A percentile compares a stretch with the other conserved stretches of the same genome.
Evolutionary conservation across 1,140 invertebrate genomes (phyloP).

Genomic region (Chlorops oryzae): DNA sequence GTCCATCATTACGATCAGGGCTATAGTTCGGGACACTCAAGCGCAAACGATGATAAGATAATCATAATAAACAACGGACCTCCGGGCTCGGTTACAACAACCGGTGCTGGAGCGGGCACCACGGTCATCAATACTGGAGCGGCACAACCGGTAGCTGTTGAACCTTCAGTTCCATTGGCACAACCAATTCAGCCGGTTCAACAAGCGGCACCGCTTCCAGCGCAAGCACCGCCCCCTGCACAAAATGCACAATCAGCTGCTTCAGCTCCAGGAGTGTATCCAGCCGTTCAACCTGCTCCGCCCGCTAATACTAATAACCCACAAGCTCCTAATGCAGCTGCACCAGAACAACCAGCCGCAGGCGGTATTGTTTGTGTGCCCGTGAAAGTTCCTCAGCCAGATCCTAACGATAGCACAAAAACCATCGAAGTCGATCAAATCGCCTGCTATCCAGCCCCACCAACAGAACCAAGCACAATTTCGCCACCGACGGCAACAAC

Average conservation of each 20-base stretch:
- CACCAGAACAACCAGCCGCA: conserved; percentile 20
- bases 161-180: conserved; percentile 11
- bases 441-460: conserved; percentile 41
- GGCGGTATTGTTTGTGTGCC: conserved; percentile 39
- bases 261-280: conserved; percentile 41
- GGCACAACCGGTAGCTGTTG: conserved; percentile 45
- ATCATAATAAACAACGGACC: conserved; percentile 45
- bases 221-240: conserved; percentile 14
- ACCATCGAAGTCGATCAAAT: conserved; percentile 41
- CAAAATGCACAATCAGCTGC: conserved; percentile 34
- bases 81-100: conserved; percentile 38
- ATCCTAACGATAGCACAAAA: conserved; percentile 38
- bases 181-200: conserved; percentile 49
- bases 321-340: conserved; percentile 16
- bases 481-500: no score
- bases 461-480: conserved; percentile 29
- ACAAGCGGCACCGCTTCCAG: conserved; percentile 17
- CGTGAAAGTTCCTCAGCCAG: conserved; percentile 32
- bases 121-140: conserved; percentile 35
- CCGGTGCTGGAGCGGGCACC: conserved; percentile 28
- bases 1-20: conserved; percentile 22
- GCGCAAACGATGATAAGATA: conserved; percentile 30
- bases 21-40: conserved; percentile 15
- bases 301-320: no score
- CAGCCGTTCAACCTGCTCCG: conserved; percentile 14